These are phyloP conservation scores for Porites lutea DNA, from an alignment of 64 coral and sea anemone genomes.

Conservation along the genomic window DNA sequence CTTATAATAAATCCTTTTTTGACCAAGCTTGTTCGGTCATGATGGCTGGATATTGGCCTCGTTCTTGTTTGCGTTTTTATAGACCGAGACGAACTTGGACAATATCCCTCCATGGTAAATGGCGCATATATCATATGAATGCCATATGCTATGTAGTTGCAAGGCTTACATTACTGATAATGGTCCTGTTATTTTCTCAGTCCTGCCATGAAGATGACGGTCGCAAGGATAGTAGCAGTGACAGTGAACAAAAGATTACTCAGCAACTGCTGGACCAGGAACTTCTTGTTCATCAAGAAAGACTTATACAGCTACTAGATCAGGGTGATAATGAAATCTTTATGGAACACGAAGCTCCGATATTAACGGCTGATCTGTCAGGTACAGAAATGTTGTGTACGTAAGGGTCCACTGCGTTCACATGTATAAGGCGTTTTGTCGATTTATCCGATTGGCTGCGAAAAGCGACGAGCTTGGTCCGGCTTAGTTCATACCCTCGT, in stretches of 20 bases:
- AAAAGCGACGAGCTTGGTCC: too few relatives aligned
- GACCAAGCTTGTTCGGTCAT: too few relatives aligned
- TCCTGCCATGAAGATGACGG: slow-evolving; percentile 74
- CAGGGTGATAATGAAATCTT: slow-evolving; percentile 86
- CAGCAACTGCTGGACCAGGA: slow-evolving; percentile 86
- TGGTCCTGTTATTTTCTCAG: background rate
- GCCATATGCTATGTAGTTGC: background rate
- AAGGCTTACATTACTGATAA: background rate
- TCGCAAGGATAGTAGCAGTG: slow-evolving; percentile 70
- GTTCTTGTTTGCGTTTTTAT: too few relatives aligned
- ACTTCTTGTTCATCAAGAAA: slow-evolving; percentile 86
- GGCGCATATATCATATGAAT: too few relatives aligned
- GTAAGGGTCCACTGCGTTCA: too few relatives aligned
- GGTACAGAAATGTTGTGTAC: background rate
- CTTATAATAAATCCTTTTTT: too few relatives aligned
- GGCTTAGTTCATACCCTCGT: too few relatives aligned
- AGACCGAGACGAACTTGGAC: too few relatives aligned
- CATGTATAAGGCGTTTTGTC: too few relatives aligned
- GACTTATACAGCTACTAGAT: slow-evolving; percentile 83
- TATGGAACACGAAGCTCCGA: slow-evolving; percentile 54
- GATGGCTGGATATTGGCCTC: too few relatives aligned
- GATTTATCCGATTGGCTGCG: too few relatives aligned
- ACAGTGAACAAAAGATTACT: slow-evolving; percentile 82
- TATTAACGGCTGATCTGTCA: slow-evolving; percentile 27
- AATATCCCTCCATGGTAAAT: too few relatives aligned